Base-by-base conservation (phyloP, 2,113 vertebrate genomes). In the Cavia aperea region DNA sequence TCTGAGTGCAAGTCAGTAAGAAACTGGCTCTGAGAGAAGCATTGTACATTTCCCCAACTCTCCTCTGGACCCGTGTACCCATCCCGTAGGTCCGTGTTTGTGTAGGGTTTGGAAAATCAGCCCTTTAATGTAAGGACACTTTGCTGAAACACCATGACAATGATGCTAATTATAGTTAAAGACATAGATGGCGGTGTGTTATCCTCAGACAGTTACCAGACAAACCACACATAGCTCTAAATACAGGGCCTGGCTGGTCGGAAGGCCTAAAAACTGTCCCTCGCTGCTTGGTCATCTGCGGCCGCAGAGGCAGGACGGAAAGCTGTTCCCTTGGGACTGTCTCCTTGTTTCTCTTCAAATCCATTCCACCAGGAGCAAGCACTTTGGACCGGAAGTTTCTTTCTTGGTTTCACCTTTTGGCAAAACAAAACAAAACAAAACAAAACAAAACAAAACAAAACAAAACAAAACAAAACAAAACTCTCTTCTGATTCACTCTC, bases 21-120 rank as follows among this genome's bases (percentile, higher is more conserved):
- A 84, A 81, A 60, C 72, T 2, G 15, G 16, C 12, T 12, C 56
- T 0, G 66, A 51, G 78, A 31, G 36, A 7, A n/a, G 66, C 65
- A n/a, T 2, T 0, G 1, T 31, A 36, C 65, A 5, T 84, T 81
- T 94, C 24, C 5, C 1, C 54, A 58, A 49, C 7, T n/a, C 21
- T 73, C 21, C 15, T 46, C 11, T 13, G 15, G 31, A 21, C 2
- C 49, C 0, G 0, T 23, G 7, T 14, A 15, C n/a, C 60, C 7
- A 3, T 4, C 23, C 89, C 65, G 46, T 1, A 43, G n/a, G 1
- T 5, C 43, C 51, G 56, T 29, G 24, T 56, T 9, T 24, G 29
- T 15, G 19, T 5, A 29, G 43, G 14, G 62, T 56, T 81, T 58
- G 73, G 88, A 68, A 49, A 75, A 63, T 15, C 78, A 46, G 66